These are phyloP conservation scores for Nebria brevicollis DNA, from an alignment of 2,888 invertebrate genomes.

Conservation along the genomic window DNA sequence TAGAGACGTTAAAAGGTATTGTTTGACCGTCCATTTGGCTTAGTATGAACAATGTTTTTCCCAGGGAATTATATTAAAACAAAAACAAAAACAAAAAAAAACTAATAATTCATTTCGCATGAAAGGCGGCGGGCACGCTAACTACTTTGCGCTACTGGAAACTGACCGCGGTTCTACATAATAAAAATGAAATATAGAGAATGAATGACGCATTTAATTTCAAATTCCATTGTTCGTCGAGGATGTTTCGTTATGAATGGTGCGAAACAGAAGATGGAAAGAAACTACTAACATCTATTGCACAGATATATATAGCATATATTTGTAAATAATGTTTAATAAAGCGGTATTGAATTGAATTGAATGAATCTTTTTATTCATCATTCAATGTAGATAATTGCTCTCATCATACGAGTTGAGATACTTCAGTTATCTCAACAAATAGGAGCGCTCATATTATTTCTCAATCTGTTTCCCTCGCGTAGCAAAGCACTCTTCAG, in stretches of 20 bases:
- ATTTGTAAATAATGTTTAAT: no score
- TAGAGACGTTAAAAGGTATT: no score
- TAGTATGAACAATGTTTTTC: constrained; percentile 12
- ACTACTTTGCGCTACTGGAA: constrained; percentile 37
- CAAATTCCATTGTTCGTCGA: constrained; percentile 39
- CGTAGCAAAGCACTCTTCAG: constrained; percentile 16
- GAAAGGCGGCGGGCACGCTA: constrained; percentile 39
- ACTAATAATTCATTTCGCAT: constrained; percentile 40
- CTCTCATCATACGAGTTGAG: no score
- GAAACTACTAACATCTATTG: constrained; percentile 31
- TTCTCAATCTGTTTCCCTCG: neutral
- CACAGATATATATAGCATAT: neutral
- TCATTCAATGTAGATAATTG: no score
- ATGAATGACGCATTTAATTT: constrained; percentile 46
- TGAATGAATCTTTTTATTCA: no score
- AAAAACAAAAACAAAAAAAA: constrained; percentile 28
- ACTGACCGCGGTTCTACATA: constrained; percentile 45
- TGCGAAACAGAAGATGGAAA: constrained; percentile 44
- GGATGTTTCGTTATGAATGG: constrained; percentile 37
- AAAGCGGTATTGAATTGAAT: no score
- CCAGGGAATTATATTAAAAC: constrained; percentile 15
- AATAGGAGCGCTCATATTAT: neutral
- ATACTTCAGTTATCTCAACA: no score
- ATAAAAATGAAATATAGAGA: constrained; percentile 46
- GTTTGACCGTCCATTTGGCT: no score